Conservation (phyloP, 23 tunicate species). For the Halocynthia aurantium region DNA sequence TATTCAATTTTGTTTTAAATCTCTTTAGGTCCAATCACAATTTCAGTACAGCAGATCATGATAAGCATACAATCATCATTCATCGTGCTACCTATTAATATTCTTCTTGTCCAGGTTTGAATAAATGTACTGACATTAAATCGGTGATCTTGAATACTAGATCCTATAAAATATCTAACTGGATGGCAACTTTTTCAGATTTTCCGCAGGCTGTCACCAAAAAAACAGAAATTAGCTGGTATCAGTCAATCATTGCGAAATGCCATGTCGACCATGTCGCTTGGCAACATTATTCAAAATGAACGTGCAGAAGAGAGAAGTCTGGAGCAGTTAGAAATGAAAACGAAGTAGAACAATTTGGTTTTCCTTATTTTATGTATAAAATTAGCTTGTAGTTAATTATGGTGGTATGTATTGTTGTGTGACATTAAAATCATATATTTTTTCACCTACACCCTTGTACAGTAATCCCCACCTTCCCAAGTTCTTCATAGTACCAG, state of each 20-base stretch:
- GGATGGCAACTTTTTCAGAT: background rate
- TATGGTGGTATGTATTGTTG: too few species aligned
- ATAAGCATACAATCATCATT: slow-evolving; percentile 71
- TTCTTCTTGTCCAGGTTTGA: slow-evolving; percentile 58
- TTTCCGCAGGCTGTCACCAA: slow-evolving; percentile 47
- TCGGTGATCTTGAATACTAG: too few species aligned
- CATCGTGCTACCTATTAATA: slow-evolving; percentile 61
- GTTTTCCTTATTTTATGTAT: background rate
- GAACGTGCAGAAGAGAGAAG: slow-evolving; percentile 20
- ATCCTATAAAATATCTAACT: too few species aligned
- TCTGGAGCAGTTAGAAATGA: background rate
- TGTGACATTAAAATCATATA: too few species aligned
- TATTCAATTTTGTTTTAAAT: background rate
- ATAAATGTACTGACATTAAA: background rate
- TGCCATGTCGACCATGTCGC: background rate
- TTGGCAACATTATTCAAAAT: slow-evolving; percentile 16
- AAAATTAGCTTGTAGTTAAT: background rate
- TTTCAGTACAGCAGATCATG: slow-evolving; percentile 64
- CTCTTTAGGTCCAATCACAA: slow-evolving; percentile 57
- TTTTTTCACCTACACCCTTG: background rate
- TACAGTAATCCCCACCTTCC: background rate
- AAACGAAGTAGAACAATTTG: slow-evolving; percentile 23
- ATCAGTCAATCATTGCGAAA: slow-evolving; percentile 10
- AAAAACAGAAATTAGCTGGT: background rate
- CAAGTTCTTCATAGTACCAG: background rate